phyloP scores from a whole-genome alignment of 1,140 invertebrate genomes.

The Penaeus vannamei region DNA sequence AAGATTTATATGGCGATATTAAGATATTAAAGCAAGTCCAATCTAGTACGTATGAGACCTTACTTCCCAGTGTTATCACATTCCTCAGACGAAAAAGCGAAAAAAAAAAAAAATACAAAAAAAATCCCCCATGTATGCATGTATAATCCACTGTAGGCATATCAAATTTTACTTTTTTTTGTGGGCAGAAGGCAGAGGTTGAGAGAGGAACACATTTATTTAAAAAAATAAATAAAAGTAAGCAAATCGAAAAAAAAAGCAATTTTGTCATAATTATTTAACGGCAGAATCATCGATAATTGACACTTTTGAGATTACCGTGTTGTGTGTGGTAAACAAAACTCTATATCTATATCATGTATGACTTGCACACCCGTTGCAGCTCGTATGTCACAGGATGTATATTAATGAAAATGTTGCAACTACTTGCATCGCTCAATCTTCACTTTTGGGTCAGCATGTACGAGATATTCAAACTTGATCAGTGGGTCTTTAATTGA shows the following conservation, averaged over 20 bases:
- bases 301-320: not conserved
- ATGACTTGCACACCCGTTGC: slow-evolving; percentile 44
- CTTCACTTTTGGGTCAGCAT: slow-evolving; percentile 53
- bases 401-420: slow-evolving; percentile 45
- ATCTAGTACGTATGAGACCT: slow-evolving; percentile 58
- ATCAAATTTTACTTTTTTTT: slow-evolving; percentile 24
- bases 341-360: slow-evolving; percentile 31
- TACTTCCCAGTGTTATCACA: slow-evolving; percentile 58
- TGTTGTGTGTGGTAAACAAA: slow-evolving; percentile 39
- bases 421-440: slow-evolving; percentile 60
- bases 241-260: not conserved
- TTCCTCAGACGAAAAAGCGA: slow-evolving; percentile 45
- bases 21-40: slow-evolving; percentile 50
- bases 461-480: slow-evolving; percentile 32
- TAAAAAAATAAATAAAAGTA: slow-evolving; percentile 24
- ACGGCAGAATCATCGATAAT: too few relatives aligned
- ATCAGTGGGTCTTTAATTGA: slow-evolving; percentile 18
- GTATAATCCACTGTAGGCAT: slow-evolving; percentile 58
- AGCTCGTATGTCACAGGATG: slow-evolving; percentile 46
- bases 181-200: slow-evolving; percentile 33
- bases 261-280: not conserved
- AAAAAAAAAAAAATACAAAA: too few relatives aligned
- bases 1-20: slow-evolving; percentile 48
- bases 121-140: slow-evolving; percentile 45
- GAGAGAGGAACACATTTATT: slow-evolving; percentile 24